Evolutionary conservation across 2,888 invertebrate genomes (phyloP).

Genomic region (Muschampia plurimacula): DNA sequence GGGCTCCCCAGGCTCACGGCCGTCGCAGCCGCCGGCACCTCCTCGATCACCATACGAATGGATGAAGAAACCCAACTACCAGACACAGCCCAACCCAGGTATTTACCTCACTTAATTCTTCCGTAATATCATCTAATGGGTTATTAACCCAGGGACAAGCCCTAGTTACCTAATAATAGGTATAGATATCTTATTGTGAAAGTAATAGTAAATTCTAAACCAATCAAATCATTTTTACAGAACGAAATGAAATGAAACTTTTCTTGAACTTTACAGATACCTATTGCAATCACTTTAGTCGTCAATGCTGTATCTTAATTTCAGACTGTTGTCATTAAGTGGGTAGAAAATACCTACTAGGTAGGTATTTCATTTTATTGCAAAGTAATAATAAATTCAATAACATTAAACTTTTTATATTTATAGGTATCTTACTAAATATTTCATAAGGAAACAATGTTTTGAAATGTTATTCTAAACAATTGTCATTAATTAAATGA

Average conservation of each 20-base stretch:
- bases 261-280: too few relatives aligned
- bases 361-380: neutral
- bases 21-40: conserved; percentile 87
- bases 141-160: neutral
- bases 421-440: too few relatives aligned
- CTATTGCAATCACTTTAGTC: neutral
- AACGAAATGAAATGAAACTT: too few relatives aligned
- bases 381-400: too few relatives aligned
- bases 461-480: too few relatives aligned
- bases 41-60: conserved; percentile 94
- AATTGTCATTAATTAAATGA: too few relatives aligned
- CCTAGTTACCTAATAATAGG: neutral
- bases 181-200: neutral
- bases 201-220: too few relatives aligned
- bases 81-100: conserved; percentile 95
- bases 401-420: too few relatives aligned
- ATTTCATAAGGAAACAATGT: too few relatives aligned
- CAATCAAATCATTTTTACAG: too few relatives aligned
- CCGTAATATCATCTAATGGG: neutral
- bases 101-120: conserved; percentile 40
- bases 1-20: conserved; percentile 80
- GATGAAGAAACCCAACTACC: conserved; percentile 96
- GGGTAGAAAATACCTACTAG: neutral
- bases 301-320: neutral
- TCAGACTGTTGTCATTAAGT: neutral